Evolutionary conservation across 2,888 invertebrate genomes (phyloP).

Genomic region (Candidula unifasciata): DNA sequence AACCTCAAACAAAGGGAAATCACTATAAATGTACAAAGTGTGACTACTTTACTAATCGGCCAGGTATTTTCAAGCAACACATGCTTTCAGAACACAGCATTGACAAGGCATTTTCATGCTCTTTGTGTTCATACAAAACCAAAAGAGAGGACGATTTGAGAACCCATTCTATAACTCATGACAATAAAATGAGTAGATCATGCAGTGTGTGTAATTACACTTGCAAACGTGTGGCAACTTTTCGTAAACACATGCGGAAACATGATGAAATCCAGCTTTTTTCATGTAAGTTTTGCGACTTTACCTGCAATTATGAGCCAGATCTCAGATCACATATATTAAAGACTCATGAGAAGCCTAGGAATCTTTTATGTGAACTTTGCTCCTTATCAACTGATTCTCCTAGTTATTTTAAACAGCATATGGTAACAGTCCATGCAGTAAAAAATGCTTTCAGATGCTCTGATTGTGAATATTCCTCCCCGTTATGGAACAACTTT

Average conservation of each 20-base stretch:
- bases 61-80: conserved; percentile 32
- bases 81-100: conserved; percentile 33
- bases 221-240: conserved; percentile 27
- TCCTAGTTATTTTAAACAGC: conserved; percentile 29
- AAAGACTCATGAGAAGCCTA: conserved; percentile 28
- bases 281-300: conserved; percentile 29
- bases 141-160: conserved; percentile 39
- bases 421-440: conserved; percentile 13
- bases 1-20: background rate
- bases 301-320: conserved; percentile 34
- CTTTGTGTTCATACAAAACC: conserved; percentile 21
- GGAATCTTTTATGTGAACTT: background rate
- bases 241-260: conserved; percentile 27
- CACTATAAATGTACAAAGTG: conserved; percentile 11
- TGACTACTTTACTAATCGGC: background rate
- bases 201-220: conserved; percentile 36
- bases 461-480: conserved; percentile 16
- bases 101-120: conserved; percentile 31
- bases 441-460: conserved; percentile 21
- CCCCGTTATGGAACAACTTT: conserved; percentile 25
- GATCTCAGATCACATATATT: conserved; percentile 30
- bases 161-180: conserved; percentile 33
- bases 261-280: conserved; percentile 24
- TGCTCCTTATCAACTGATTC: background rate
- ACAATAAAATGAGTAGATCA: background rate